Evolutionary conservation across 1,140 invertebrate species (phyloP).

Genomic region (Ostrea denselamellosa): DNA sequence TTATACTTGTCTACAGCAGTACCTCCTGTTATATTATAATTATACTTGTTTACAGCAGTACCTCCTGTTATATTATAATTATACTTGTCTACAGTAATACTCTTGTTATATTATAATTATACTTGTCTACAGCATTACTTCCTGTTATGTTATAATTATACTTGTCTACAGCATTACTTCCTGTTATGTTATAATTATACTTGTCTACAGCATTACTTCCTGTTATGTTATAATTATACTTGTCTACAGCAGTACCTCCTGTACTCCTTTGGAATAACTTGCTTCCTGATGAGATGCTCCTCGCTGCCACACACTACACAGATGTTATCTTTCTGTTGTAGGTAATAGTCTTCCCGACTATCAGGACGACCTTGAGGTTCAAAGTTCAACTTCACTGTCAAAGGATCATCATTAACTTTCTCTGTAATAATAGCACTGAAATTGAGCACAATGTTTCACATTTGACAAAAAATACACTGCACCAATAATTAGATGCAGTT

Average conservation of each 20-base stretch:
- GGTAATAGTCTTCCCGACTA: conserved; percentile 86
- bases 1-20: no score
- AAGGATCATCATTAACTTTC: conserved; percentile 84
- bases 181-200: no score
- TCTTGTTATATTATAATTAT: no score
- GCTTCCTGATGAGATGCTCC: conserved; percentile 88
- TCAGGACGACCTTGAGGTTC: conserved; percentile 87
- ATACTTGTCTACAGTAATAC: no score
- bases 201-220: no score
- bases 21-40: no score
- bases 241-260: conserved; percentile 80
- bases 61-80: no score
- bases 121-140: no score
- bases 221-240: no score
- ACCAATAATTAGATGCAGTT: neutral
- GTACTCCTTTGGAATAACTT: conserved; percentile 91
- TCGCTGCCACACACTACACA: conserved; percentile 90
- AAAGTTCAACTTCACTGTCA: conserved; percentile 88
- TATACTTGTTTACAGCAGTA: no score
- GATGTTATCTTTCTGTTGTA: conserved; percentile 87
- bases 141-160: no score
- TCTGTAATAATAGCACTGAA: conserved; percentile 71
- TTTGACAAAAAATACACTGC: neutral
- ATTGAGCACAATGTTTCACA: neutral
- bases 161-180: no score